Evolutionary conservation across 2,113 vertebrate genomes (phyloP).

Genomic region (Struthidea cinerea): DNA sequence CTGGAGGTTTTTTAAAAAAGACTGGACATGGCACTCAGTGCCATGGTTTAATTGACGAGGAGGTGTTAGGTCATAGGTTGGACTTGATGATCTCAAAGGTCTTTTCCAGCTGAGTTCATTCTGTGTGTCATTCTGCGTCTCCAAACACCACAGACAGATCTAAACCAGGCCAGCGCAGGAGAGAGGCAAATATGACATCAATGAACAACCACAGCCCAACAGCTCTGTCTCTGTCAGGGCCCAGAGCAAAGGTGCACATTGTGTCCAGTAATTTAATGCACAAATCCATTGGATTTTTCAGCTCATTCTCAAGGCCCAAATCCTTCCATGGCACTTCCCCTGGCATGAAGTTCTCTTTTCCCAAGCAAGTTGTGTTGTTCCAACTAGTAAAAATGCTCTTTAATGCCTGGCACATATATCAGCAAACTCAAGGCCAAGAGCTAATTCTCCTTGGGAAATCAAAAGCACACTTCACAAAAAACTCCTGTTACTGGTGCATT

Average conservation of each 20-base stretch:
- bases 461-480: not conserved
- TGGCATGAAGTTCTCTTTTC: not conserved
- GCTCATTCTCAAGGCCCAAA: not conserved
- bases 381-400: not conserved
- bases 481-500: not conserved
- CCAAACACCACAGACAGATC: not conserved
- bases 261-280: not conserved
- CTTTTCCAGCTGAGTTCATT: not conserved
- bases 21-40: not conserved
- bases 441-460: not conserved
- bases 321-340: not conserved
- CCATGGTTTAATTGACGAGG: not conserved
- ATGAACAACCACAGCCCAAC: rapidly evolving
- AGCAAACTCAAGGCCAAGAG: not conserved
- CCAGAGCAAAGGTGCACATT: not conserved
- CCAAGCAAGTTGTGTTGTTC: not conserved
- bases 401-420: not conserved
- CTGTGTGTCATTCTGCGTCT: not conserved
- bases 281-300: not conserved
- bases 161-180: not conserved
- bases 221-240: not conserved
- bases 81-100: not conserved
- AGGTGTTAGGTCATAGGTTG: not conserved
- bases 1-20: too few species aligned
- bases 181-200: not conserved